phyloP scores from a whole-genome alignment of 2,113 vertebrate species.

The Halcyon malimbica region DNA sequence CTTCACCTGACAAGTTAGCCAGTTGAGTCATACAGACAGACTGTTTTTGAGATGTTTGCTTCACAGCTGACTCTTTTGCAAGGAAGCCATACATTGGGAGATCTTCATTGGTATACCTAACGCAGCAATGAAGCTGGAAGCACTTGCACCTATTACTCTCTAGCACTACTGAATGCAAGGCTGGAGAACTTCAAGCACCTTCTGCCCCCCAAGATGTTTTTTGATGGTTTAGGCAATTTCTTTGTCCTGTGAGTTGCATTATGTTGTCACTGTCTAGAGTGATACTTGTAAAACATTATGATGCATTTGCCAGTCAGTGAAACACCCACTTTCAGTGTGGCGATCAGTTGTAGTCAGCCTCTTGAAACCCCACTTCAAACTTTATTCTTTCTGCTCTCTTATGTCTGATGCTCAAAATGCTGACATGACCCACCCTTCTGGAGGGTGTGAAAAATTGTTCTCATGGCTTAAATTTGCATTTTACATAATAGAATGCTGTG shows the following conservation, averaged over 20 bases:
- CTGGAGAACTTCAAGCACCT: neutral
- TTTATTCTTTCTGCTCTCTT: neutral
- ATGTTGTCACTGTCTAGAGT: neutral
- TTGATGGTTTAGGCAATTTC: neutral
- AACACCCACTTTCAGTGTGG: fast-evolving
- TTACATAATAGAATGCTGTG: neutral
- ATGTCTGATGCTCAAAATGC: neutral
- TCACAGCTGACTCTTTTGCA: neutral
- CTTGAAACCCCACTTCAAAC: neutral
- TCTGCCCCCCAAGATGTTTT: neutral
- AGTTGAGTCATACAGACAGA: neutral
- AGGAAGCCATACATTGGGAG: neutral
- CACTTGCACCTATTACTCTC: neutral
- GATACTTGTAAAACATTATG: neutral
- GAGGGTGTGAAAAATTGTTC: neutral
- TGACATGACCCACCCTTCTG: neutral
- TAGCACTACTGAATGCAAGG: neutral
- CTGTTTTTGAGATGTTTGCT: neutral
- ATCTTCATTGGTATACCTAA: neutral
- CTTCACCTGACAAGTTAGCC: neutral
- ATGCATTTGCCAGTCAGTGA: neutral
- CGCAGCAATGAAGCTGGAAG: neutral
- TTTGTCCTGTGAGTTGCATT: neutral
- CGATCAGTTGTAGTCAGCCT: neutral
- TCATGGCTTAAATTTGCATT: neutral